Evolutionary conservation across 2,113 vertebrate species (phyloP), one percentile per base, ranked within the genome.

Genomic region (Neoarius graeffei): DNA sequence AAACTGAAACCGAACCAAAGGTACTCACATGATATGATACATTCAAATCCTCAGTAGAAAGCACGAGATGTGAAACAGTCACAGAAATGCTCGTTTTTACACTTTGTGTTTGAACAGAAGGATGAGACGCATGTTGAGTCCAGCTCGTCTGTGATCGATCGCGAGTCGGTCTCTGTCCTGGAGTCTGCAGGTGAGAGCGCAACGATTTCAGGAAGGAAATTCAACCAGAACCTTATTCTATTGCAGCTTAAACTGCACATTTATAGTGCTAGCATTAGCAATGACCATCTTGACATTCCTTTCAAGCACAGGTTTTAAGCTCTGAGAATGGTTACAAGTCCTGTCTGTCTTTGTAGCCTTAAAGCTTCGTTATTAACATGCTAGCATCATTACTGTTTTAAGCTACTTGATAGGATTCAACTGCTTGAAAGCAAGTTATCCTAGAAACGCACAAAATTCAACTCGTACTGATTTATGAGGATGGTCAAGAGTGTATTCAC

Each of bases 1-100:
- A 96, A 95, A 96, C 94, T 74, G 98, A 99, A 84, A 83, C 83
- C 57, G 96, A 97, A 92, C 85, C 93, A 76, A 97, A 97, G 96
- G 96, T 97, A 94, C 19, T 25, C 11, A 11, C n/a, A 80, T 11
- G 42, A 42, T 42, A 42, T 42, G 42, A 54, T 11, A n/a, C 20
- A 52, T 4, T 6, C 3, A 52, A 10, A 76, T 0, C 7, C 74
- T 19, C 74, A 77, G 15, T 20, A 66, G 5, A 27, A 80, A 10
- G 2, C 56, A 9, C 57, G 23, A 54, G 48, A 50, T 56, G 17
- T 69, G 67, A 30, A 69, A 25, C 14, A 5, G 50, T 77, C 23
- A 54, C 25, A 19, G 52, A 27, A 56, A 17, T 2, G 3, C 71
- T 7, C 4, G 48, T 74, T 23, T 76, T 20, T 10, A 3, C 4